Conservation (phyloP, 2,797 vertebrate species). For the Alauda arvensis region DNA sequence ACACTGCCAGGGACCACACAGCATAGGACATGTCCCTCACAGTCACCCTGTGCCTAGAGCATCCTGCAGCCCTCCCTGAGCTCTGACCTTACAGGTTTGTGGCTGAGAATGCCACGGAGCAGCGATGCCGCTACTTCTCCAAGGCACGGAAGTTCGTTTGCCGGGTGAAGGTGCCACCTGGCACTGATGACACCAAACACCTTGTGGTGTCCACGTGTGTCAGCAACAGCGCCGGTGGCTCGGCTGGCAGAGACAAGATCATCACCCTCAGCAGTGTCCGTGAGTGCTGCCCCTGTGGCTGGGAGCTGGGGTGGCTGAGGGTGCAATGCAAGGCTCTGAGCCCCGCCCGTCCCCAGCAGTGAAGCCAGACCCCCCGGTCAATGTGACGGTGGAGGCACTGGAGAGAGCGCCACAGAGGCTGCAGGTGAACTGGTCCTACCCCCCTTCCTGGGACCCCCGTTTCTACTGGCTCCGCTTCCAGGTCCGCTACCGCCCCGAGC, state of each 20-base stretch:
- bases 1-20: background rate
- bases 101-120: background rate
- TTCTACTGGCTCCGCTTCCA: slow-evolving; percentile 75
- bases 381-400: slow-evolving; percentile 58
- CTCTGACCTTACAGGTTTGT: background rate
- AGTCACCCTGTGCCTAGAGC: background rate
- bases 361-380: slow-evolving; percentile 80
- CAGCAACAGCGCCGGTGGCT: slow-evolving; percentile 58
- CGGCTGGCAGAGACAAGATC: slow-evolving; percentile 35
- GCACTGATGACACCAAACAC: slow-evolving; percentile 15
- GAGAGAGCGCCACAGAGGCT: slow-evolving; percentile 54
- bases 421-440: slow-evolving; percentile 77
- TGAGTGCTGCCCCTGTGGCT: slow-evolving; percentile 53
- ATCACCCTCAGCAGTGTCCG: slow-evolving; percentile 67
- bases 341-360: slow-evolving; percentile 64
- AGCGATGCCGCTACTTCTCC: slow-evolving; percentile 71
- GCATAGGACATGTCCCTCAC: background rate
- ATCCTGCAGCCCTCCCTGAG: background rate
- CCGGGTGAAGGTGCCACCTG: slow-evolving; percentile 63
- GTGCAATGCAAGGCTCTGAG: background rate
- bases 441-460: slow-evolving; percentile 75
- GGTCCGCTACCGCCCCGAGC: slow-evolving; percentile 75
- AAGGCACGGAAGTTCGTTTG: slow-evolving; percentile 70
- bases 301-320: background rate
- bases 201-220: slow-evolving; percentile 75